Evolutionary conservation across 1,140 invertebrate species (phyloP).

Genomic region (Brachionus calyciflorus): DNA sequence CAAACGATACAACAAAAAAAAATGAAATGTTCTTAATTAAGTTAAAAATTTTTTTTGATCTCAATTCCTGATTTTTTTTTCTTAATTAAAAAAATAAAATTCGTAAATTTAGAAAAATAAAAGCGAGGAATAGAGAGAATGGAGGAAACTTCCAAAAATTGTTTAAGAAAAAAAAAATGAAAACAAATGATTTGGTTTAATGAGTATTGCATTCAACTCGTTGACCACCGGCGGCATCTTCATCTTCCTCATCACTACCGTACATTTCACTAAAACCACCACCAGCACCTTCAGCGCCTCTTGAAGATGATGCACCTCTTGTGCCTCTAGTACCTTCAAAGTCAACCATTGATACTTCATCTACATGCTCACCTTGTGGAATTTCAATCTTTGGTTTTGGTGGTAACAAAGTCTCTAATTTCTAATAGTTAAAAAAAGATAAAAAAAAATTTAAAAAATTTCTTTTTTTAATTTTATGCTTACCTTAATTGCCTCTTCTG

Average conservation of each 20-base stretch:
- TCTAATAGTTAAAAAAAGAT: neutral
- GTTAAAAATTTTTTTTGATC: too few species aligned
- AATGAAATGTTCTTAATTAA: too few species aligned
- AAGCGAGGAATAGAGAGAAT: too few species aligned
- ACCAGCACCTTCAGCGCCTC: neutral
- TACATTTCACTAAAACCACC: neutral
- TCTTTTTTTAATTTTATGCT: neutral
- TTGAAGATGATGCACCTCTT: neutral
- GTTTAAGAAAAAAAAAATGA: too few species aligned
- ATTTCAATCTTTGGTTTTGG: constrained; percentile 23
- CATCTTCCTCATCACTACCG: constrained; percentile 25
- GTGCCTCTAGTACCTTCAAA: constrained; percentile 30
- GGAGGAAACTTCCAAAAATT: too few species aligned
- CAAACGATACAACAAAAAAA: too few species aligned
- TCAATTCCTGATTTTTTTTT: too few species aligned
- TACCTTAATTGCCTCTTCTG: constrained; percentile 50
- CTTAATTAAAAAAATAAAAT: too few species aligned
- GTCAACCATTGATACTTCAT: constrained; percentile 45
- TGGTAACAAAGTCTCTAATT: constrained; percentile 42
- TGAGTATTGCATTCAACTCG: constrained; percentile 46
- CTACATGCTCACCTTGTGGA: constrained; percentile 44
- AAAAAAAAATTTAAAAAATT: neutral
- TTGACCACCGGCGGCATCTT: constrained; percentile 26
- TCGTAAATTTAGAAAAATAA: too few species aligned
- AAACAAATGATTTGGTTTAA: constrained; percentile 11